These are phyloP conservation scores for Papilio polyxenes DNA, from an alignment of 1,140 invertebrate species.

Conservation along the genomic window DNA sequence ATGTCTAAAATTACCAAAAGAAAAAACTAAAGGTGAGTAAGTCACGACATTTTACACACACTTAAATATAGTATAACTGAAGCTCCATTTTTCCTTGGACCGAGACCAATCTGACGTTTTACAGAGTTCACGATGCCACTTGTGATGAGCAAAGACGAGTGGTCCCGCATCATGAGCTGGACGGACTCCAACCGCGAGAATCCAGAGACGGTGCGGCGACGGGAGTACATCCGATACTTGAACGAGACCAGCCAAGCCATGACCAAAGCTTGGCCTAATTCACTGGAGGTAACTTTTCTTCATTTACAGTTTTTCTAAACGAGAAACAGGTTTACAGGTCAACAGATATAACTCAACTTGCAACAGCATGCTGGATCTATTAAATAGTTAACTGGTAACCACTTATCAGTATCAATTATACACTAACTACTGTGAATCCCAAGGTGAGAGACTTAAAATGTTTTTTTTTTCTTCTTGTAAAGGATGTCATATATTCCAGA, in stretches of 20 bases:
- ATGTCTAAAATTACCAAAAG: neutral
- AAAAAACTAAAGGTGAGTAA: neutral
- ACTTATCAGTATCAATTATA: neutral
- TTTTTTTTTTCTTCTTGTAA: neutral
- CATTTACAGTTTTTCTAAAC: neutral
- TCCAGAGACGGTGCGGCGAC: constrained; percentile 50
- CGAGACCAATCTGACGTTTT: constrained; percentile 20
- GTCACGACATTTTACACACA: neutral
- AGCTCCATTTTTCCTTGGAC: neutral
- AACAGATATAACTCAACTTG: neutral
- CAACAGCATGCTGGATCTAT: neutral
- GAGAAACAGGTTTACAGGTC: too few relatives aligned
- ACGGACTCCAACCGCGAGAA: constrained; percentile 54
- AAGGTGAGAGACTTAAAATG: too few relatives aligned
- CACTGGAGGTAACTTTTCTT: constrained; percentile 63
- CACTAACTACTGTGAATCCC: neutral
- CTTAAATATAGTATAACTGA: neutral
- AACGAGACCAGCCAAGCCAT: constrained; percentile 61
- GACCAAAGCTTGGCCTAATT: constrained; percentile 74
- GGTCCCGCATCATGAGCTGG: constrained; percentile 62
- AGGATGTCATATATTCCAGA: constrained; percentile 50
- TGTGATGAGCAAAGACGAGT: constrained; percentile 64
- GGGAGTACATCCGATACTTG: constrained; percentile 61
- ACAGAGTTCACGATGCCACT: constrained; percentile 58
- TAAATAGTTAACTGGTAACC: neutral